These are phyloP conservation scores for Tetragonisca angustula DNA, from an alignment of 2,888 invertebrate species.

Conservation along the genomic window DNA sequence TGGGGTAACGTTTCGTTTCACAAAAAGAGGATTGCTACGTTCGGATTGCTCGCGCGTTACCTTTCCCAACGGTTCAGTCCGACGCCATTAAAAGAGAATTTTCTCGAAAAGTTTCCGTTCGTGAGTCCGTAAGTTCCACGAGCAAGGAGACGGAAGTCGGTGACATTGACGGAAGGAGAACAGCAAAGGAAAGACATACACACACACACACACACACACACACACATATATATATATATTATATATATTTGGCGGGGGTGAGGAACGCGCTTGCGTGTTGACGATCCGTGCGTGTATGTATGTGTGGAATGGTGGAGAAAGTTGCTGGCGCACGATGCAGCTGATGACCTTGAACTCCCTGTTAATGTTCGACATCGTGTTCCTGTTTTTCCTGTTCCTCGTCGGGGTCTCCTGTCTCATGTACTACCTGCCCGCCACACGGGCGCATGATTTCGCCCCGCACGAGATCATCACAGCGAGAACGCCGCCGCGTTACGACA, in stretches of 20 bases:
- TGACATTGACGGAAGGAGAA: neutral
- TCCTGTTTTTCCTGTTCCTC: constrained; percentile 94
- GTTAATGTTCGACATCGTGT: constrained; percentile 95
- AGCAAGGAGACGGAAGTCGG: neutral
- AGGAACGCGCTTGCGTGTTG: constrained; percentile 32
- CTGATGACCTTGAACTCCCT: constrained; percentile 94
- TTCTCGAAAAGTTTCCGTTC: neutral
- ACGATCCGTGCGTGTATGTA: constrained; percentile 36
- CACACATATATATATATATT: too few relatives aligned
- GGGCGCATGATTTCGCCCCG: constrained; percentile 83
- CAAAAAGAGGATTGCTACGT: constrained; percentile 32
- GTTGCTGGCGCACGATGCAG: constrained; percentile 87
- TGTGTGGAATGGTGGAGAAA: constrained; percentile 79
- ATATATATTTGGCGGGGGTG: neutral
- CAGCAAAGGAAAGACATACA: neutral
- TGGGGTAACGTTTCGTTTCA: too few relatives aligned
- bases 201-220: too few relatives aligned
- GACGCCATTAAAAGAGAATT: too few relatives aligned
- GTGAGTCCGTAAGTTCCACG: neutral
- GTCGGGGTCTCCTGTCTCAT: constrained; percentile 93
- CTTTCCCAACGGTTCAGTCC: neutral
- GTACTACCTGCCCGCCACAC: constrained; percentile 90
- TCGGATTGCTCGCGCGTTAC: neutral
- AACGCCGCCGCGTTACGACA: constrained; percentile 77
- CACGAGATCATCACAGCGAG: constrained; percentile 82